Percentiles rank a stretch among this genome's conserved stretches.
Conservation (phyloP, 2,888 invertebrate species). For the Harpalus rubripes region DNA sequence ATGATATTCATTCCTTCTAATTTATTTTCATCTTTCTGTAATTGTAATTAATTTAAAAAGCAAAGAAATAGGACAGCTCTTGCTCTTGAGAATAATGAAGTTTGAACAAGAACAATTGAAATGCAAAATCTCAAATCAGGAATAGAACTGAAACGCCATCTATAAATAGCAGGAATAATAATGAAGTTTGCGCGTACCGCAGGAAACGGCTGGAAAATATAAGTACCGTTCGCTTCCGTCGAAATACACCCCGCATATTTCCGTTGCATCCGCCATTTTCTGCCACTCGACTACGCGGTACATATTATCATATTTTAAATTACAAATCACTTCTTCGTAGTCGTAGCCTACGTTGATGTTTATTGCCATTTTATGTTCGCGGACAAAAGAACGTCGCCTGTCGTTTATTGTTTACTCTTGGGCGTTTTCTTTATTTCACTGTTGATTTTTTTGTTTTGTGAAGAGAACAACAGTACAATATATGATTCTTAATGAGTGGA, state of each 20-base stretch:
- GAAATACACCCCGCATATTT: slow-evolving; percentile 61
- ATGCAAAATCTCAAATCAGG: slow-evolving; percentile 45
- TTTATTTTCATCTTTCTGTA: neutral
- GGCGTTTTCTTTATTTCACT: slow-evolving; percentile 35
- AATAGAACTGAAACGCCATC: slow-evolving; percentile 30
- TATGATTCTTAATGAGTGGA: slow-evolving; percentile 14
- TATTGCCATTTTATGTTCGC: slow-evolving; percentile 34
- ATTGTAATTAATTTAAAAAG: neutral
- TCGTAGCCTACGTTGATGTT: slow-evolving; percentile 27
- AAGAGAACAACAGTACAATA: slow-evolving; percentile 33
- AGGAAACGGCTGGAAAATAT: slow-evolving; percentile 30
- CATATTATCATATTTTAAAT: slow-evolving; percentile 61
- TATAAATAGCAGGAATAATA: slow-evolving; percentile 54
- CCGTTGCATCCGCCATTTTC: slow-evolving; percentile 60
- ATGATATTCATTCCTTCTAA: neutral
- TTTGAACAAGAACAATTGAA: slow-evolving; percentile 38
- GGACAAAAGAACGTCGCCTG: slow-evolving; percentile 47
- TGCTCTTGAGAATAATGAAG: slow-evolving; percentile 22
- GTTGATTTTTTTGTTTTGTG: slow-evolving; percentile 32
- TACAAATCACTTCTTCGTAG: slow-evolving; percentile 56
- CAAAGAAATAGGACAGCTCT: slow-evolving; percentile 6
- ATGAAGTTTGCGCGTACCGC: slow-evolving; percentile 39
- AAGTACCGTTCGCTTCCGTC: slow-evolving; percentile 55
- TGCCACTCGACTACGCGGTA: slow-evolving; percentile 40
- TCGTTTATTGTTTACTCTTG: slow-evolving; percentile 53